Base-by-base conservation (phyloP, 2,113 vertebrate genomes). In the Nycticebus coucang region DNA sequence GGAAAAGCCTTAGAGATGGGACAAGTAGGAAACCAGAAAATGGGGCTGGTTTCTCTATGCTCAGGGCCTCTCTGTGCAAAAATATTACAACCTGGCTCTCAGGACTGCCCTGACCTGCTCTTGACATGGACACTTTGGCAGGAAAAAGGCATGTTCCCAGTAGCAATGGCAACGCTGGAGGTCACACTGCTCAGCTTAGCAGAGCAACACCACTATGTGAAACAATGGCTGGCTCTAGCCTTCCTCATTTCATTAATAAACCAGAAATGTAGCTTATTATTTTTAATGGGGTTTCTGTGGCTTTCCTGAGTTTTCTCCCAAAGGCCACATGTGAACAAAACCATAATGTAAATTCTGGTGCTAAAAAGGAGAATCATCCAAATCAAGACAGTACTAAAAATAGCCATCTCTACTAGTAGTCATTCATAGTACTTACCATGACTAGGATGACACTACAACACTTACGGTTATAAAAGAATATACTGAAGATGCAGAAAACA, bases 241-340 rank as follows among this genome's bases (percentile, higher is more conserved):
- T 30, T 84, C 18, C 68, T 82, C 79, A n/a, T 74, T 80, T 93
- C 30, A 77, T 77, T 88, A 81, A 81, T 71, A 74, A 45, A 35
- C 78, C 4, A 64, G 30, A 83, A 79, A 85, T 33, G 14, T 8
- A 92, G 64, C 2, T 93, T 72, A 1, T 59, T 59, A 74, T 79
- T 74, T 82, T 83, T 87, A 97, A 78, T 17, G 14, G 10, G 17
- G 15, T 78, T 93, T 96, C 79, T 82, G 30, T 41, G 53, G 81
- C 68, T 80, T 79, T 37, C 50, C 66, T 59, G 24, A 83, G 41
- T 5, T 22, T 28, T 30, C 21, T 10, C 4, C 14, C 12, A 55
- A 78, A 75, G 37, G 21, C 18, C 74, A 68, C 24, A 53, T 33
- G 10, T 41, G 81, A 78, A 72, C 37, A 85, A 86, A 94, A 93